phyloP scores from a whole-genome alignment of 1,140 invertebrate species.

The Plutomurus gul region DNA sequence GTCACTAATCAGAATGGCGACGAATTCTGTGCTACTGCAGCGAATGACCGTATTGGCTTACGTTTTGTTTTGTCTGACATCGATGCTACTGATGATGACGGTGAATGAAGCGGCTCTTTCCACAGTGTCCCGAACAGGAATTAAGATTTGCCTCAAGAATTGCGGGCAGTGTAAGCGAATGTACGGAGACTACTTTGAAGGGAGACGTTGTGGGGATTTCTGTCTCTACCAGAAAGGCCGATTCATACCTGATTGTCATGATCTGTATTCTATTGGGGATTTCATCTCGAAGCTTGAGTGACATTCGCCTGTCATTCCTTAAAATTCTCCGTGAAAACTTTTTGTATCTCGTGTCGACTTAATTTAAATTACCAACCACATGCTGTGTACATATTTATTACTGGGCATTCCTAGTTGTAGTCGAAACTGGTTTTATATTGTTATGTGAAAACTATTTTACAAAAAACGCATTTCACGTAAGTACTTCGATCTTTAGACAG shows the following conservation, averaged over 20 bases:
- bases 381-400: too few species aligned
- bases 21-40: neutral
- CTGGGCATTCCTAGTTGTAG: too few species aligned
- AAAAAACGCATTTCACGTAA: too few species aligned
- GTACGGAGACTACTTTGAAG: conserved; percentile 61
- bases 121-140: neutral
- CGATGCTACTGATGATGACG: neutral
- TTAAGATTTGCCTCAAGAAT: conserved; percentile 56
- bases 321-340: too few species aligned
- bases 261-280: conserved; percentile 57
- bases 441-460: too few species aligned
- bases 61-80: neutral
- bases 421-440: too few species aligned
- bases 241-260: conserved; percentile 60
- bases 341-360: too few species aligned
- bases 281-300: conserved; percentile 53
- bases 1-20: neutral
- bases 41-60: neutral
- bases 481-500: too few species aligned
- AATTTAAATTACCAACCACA: too few species aligned
- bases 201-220: conserved; percentile 59
- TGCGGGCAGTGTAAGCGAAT: conserved; percentile 62
- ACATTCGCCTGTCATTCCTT: too few species aligned
- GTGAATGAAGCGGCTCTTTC: neutral
- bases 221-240: conserved; percentile 58